Evolutionary conservation across 2,797 vertebrate species (phyloP), one percentile per base, ranked within the genome.

Genomic region (Chaenodraco wilsoni): DNA sequence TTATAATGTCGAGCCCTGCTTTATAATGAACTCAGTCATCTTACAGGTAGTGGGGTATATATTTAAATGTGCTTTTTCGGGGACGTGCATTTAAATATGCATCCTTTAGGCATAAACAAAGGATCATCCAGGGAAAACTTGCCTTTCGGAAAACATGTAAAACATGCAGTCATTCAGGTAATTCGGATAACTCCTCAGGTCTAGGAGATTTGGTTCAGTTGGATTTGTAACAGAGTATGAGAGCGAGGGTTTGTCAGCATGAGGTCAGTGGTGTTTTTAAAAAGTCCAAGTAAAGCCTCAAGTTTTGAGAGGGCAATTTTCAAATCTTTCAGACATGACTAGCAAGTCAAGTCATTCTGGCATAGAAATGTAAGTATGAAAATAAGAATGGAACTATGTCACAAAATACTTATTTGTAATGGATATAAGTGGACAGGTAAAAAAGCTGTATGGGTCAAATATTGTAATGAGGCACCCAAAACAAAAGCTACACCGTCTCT

Each of bases 91-190:
- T 65, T 71, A 60, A 64, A 74, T 48, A 54, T 1, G 48, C 51
- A 31, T 63, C 71, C 72, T 69, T 69, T 50, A 45, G 72, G 75
- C 68, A 72, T 65, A 78, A 72, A 78, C 74, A 81, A 72, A 72
- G 33, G 56, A 61, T 49, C 4, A 2, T 51, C 64, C 51, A 43
- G 45, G 40, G 54, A 65, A 46, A 41, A 46, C 8, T 37, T 23
- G 56, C 31, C 46, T 65, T 50, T 54, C 27, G 9, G 52, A 54
- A 52, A 63, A 54, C 44, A n/a, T 1, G 19, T 6, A 33, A 72
- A 79, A 65, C 45, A 69, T 65, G 55, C 55, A 50, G 17, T 79
- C 52, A 83, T 60, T 79, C 50, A 57, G 45, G 63, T 65, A 56
- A 45, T 54, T 69, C 37, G 44, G 55, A 73, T 45, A 58, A 70